Evolutionary conservation across 1,140 invertebrate genomes (phyloP).

Genomic region (Heterodera schachtii): DNA sequence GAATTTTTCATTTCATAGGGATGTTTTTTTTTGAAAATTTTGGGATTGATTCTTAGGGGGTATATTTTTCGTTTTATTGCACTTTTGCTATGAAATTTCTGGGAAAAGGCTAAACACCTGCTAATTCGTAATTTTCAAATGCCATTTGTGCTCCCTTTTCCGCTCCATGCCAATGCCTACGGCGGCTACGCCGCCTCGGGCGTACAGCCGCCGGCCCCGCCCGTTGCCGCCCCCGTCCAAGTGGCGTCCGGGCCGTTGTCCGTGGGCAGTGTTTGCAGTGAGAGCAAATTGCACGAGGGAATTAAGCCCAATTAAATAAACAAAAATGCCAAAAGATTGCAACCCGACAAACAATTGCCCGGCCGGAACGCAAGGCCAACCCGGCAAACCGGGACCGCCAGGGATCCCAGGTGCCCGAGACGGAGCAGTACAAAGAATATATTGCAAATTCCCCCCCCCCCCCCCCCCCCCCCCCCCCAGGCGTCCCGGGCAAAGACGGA

Average conservation of each 20-base stretch:
- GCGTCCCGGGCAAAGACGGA: constrained; percentile 37
- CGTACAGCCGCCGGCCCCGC: constrained; percentile 2
- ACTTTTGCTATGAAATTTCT: too few relatives aligned
- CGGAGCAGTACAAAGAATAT: too few relatives aligned
- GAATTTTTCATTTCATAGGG: too few relatives aligned
- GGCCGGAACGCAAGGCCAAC: constrained; percentile 38
- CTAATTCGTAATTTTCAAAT: too few relatives aligned
- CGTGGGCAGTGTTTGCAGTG: constrained; percentile 21
- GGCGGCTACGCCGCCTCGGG: constrained; percentile 55
- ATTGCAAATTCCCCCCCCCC: too few relatives aligned
- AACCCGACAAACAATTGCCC: constrained; percentile 40
- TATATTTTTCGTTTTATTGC: too few relatives aligned
- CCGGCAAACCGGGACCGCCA: constrained; percentile 21
- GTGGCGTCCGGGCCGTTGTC: constrained; percentile 7
- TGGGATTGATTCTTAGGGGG: too few relatives aligned
- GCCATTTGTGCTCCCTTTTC: not conserved
- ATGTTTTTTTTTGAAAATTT: too few relatives aligned
- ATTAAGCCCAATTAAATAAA: constrained; percentile 8
- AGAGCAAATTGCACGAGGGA: not conserved
- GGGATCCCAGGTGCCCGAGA: constrained; percentile 20
- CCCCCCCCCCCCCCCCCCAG: not conserved
- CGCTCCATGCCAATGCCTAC: constrained; percentile 53
- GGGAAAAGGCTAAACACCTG: too few relatives aligned
- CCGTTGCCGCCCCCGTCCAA: constrained; percentile 34
- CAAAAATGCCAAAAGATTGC: constrained; percentile 16